Conservation (phyloP, 2,797 vertebrate species). For the Melanotaenia boesemani region DNA sequence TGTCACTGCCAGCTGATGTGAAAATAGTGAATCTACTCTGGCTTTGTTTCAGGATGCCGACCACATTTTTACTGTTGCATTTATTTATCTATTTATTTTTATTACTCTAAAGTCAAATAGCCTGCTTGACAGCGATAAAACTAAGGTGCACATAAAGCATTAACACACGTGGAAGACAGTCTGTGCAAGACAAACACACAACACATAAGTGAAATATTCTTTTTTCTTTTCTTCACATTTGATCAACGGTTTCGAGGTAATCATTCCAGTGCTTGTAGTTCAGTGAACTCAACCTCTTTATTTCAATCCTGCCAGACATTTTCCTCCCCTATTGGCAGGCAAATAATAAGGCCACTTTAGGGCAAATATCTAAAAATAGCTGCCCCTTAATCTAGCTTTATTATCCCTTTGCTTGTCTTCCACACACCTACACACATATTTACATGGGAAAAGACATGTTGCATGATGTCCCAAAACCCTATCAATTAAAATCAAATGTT, state of each 20-base stretch:
- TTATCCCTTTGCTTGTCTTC: neutral
- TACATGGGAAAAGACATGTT: neutral
- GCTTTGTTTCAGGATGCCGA: neutral
- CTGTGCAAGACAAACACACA: neutral
- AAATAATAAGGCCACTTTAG: neutral
- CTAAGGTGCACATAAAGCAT: neutral
- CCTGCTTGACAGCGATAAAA: conserved; percentile 12
- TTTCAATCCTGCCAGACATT: neutral
- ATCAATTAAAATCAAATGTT: conserved; percentile 22
- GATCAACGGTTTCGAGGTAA: conserved; percentile 1
- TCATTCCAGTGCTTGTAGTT: neutral
- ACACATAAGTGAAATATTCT: neutral
- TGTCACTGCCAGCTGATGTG: neutral
- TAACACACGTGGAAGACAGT: neutral
- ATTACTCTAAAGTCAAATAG: conserved; percentile 10
- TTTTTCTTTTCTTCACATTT: neutral
- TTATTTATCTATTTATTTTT: conserved; percentile 13
- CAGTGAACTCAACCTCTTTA: neutral
- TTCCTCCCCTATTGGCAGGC: neutral
- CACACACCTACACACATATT: neutral
- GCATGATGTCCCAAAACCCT: neutral
- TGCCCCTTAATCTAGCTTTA: neutral
- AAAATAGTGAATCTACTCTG: conserved; percentile 6
- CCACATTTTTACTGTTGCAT: neutral
- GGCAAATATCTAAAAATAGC: neutral